phyloP scores from a whole-genome alignment of 2,113 vertebrate genomes.

The Alosa alosa region DNA sequence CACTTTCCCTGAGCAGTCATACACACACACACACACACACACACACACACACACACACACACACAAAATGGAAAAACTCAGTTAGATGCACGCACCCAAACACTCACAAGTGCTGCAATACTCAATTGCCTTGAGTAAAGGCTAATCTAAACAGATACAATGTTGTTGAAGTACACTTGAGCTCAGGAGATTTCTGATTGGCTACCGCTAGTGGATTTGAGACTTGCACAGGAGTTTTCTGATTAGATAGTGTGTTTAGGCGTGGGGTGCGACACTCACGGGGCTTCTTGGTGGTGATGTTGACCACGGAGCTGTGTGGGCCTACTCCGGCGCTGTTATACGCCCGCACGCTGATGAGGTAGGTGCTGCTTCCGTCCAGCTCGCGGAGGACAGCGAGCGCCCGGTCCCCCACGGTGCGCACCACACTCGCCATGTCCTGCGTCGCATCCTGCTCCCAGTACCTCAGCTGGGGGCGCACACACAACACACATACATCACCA shows the following conservation, averaged over 20 bases:
- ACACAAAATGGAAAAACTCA: neutral
- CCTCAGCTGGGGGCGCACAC: slow-evolving; percentile 72
- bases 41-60: slow-evolving; percentile 3
- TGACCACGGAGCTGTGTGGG: slow-evolving; percentile 80
- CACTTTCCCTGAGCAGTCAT: neutral
- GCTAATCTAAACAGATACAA: neutral
- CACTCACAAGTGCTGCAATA: neutral
- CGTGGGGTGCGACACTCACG: slow-evolving; percentile 72
- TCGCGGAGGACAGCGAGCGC: slow-evolving; percentile 80
- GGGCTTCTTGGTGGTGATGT: slow-evolving; percentile 91
- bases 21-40: neutral
- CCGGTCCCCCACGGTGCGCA: slow-evolving; percentile 83
- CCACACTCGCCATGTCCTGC: slow-evolving; percentile 81
- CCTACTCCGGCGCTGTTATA: slow-evolving; percentile 91
- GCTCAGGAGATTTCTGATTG: neutral
- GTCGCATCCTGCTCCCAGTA: slow-evolving; percentile 85
- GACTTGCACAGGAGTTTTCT: neutral
- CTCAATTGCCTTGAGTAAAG: neutral
- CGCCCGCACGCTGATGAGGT: slow-evolving; percentile 82
- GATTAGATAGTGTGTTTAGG: neutral
- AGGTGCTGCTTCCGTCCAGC: slow-evolving; percentile 81
- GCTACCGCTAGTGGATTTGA: neutral
- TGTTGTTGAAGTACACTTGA: neutral
- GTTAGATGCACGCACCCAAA: neutral
- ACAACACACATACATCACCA: neutral